These are phyloP conservation scores for Cremastobaeus sp. DNA, from an alignment of 2,888 invertebrate genomes.

Conservation along the genomic window DNA sequence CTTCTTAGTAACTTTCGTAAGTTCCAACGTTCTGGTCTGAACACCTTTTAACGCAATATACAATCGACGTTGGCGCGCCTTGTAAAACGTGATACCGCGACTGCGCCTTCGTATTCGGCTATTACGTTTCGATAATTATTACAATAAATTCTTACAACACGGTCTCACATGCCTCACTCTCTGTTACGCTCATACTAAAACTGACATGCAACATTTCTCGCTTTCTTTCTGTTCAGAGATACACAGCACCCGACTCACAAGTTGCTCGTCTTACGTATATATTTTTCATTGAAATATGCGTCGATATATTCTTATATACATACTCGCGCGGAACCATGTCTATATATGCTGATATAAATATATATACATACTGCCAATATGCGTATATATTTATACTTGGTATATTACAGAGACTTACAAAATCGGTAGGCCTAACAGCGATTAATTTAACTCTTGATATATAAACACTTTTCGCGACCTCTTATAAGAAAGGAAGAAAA, in stretches of 20 bases:
- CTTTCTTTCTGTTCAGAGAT: conserved; percentile 18
- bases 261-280: conserved; percentile 46
- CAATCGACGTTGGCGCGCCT: conserved; percentile 54
- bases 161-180: conserved; percentile 10
- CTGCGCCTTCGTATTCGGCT: conserved; percentile 54
- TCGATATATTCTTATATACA: conserved; percentile 43
- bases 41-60: conserved; percentile 58
- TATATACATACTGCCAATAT: conserved; percentile 19
- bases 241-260: conserved; percentile 49
- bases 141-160: conserved; percentile 38
- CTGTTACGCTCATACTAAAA: not conserved
- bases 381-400: conserved; percentile 31
- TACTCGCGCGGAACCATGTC: conserved; percentile 29
- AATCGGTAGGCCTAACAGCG: conserved; percentile 67
- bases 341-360: conserved; percentile 12
- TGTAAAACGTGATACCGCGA: conserved; percentile 45
- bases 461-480: conserved; percentile 63
- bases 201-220: not conserved
- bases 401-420: conserved; percentile 56
- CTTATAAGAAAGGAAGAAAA: conserved; percentile 14
- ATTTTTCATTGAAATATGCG: conserved; percentile 27
- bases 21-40: conserved; percentile 59
- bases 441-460: conserved; percentile 66
- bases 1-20: conserved; percentile 58
- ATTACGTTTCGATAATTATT: conserved; percentile 54